Conservation (phyloP, 1,140 invertebrate genomes). For the Ips typographus region DNA sequence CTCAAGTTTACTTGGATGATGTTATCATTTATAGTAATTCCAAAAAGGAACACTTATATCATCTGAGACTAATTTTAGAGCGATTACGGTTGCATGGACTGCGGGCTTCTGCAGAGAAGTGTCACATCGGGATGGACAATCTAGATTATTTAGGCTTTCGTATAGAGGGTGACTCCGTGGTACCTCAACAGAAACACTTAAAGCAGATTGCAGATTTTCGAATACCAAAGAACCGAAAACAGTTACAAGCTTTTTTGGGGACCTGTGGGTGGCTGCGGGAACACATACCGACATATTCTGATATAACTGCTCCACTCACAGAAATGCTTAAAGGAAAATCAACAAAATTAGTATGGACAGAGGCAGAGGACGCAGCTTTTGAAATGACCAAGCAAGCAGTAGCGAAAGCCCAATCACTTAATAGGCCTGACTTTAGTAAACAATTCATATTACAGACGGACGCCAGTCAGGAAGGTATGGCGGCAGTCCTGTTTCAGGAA, state of each 20-base stretch:
- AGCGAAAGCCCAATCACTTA: background rate
- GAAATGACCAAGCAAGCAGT: background rate
- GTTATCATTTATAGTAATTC: background rate
- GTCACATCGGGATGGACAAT: too few species aligned
- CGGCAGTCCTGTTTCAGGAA: background rate
- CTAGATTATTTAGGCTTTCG: too few species aligned
- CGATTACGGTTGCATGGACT: too few species aligned
- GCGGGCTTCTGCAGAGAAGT: too few species aligned
- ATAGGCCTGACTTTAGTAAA: background rate
- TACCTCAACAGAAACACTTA: too few species aligned
- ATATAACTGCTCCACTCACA: too few species aligned
- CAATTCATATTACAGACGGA: background rate
- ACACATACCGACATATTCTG: background rate
- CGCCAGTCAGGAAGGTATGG: background rate
- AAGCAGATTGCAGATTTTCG: too few species aligned
- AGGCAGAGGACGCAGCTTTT: too few species aligned
- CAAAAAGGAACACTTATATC: background rate
- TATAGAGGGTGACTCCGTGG: too few species aligned
- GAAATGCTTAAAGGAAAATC: too few species aligned
- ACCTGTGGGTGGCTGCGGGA: background rate
- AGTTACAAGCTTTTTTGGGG: background rate
- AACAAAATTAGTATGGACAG: too few species aligned
- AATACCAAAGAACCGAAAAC: too few species aligned
- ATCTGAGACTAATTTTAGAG: background rate
- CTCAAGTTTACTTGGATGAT: background rate